Evolutionary conservation across 2,888 invertebrate genomes (phyloP).

Genomic region (Cheiracanthium punctorium): DNA sequence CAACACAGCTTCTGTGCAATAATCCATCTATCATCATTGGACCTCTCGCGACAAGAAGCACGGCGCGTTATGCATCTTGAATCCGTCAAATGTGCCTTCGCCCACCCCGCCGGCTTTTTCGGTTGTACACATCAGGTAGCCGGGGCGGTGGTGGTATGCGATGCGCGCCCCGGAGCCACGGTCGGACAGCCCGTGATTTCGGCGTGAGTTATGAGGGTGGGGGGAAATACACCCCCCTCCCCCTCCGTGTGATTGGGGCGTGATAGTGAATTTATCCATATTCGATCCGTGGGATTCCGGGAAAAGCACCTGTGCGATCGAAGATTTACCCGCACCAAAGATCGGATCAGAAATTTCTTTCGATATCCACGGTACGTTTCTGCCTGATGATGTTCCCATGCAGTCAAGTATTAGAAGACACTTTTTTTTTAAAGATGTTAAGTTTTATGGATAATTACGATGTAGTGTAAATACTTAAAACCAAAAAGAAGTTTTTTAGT

Average conservation of each 20-base stretch:
- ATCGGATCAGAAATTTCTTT: neutral
- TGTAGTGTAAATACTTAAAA: no score
- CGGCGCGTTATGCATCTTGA: no score
- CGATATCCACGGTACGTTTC: neutral
- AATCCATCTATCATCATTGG: neutral
- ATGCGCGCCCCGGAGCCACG: slow-evolving; percentile 36
- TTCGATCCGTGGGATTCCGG: neutral
- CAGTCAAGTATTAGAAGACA: no score
- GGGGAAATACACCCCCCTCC: no score
- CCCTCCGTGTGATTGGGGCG: slow-evolving; percentile 42
- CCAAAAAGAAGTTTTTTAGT: no score
- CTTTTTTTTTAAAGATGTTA: no score
- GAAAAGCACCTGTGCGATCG: slow-evolving; percentile 12
- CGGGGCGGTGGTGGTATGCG: slow-evolving; percentile 1
- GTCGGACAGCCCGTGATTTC: slow-evolving; percentile 58
- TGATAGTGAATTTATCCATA: slow-evolving; percentile 41
- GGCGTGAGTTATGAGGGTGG: slow-evolving; percentile 64
- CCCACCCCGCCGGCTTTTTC: neutral
- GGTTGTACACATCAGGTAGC: slow-evolving; percentile 31
- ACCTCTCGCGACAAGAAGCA: neutral
- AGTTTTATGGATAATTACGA: no score
- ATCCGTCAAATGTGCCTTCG: neutral
- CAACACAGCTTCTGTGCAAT: neutral
- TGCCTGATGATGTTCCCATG: no score
- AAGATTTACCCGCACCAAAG: neutral